phyloP scores from a whole-genome alignment of 2,888 invertebrate species.

The Cataglyphis rosenhaueri region DNA sequence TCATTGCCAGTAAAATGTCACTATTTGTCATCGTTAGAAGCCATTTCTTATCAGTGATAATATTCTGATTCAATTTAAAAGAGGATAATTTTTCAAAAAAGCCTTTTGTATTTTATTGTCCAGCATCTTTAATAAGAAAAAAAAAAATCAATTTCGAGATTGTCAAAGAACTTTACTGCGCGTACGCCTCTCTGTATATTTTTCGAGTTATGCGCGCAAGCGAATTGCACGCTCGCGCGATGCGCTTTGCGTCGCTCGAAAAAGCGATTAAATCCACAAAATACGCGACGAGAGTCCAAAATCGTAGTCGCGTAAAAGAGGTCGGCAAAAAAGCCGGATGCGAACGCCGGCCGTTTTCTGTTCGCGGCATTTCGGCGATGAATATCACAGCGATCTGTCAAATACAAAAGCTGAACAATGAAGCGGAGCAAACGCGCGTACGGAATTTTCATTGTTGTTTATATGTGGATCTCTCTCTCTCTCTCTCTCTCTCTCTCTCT shows the following conservation, averaged over 20 bases:
- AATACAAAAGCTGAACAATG: slow-evolving; percentile 46
- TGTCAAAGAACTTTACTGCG: background rate
- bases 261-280: slow-evolving; percentile 6
- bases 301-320: background rate
- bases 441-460: slow-evolving; percentile 1
- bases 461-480: background rate
- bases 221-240: background rate
- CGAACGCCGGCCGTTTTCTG: slow-evolving; percentile 3
- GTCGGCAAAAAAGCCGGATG: background rate
- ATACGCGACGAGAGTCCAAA: background rate
- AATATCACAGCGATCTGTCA: slow-evolving; percentile 44
- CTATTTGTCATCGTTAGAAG: background rate
- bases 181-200: background rate
- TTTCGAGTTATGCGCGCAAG: background rate
- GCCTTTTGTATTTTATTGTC: background rate
- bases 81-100: background rate
- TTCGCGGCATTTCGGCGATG: background rate
- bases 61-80: background rate
- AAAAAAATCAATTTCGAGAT: background rate
- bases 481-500: background rate
- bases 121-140: background rate
- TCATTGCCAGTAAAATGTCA: background rate
- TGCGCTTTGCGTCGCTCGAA: background rate
- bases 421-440: slow-evolving; percentile 31
- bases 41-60: background rate